Evolutionary conservation across 2,888 invertebrate genomes (phyloP), one percentile per base, ranked within the genome.

Genomic region (Pseudococcus jackbeardsleyi): DNA sequence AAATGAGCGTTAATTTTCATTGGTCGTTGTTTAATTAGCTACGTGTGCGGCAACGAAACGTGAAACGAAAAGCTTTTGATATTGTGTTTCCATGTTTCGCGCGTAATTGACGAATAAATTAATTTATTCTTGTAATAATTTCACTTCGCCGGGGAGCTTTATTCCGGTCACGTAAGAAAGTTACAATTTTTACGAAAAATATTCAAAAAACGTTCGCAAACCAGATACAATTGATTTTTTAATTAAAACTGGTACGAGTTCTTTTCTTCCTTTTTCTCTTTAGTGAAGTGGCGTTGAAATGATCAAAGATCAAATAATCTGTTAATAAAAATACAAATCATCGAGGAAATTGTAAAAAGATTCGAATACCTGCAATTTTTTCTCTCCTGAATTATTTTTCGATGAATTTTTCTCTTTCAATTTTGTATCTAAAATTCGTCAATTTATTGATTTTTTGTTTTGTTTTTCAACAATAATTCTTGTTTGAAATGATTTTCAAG

Each of bases 61-160:
- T 39, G 42, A 79, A 33, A 17, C 42, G 42, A 64, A 79, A 72
- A 72, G 33, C 79, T 19, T 82, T 46, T 82, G 39, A 77, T 77
- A 77, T 22, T 22, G 17, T 82, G 46, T 46, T 82, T 82, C 11
- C 79, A 46, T 82, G n/a, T 82, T 46, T 46, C 46, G 79, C 79
- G 42, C 39, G 46, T 82, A 82, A 82, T 82, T 82, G 79, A 82
- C 19, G 79, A 82, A 42, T 42, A 82, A 82, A 82, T 82, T 82
- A 82, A 82, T 82, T 82, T 82, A 82, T 64, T 64, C 64, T 46
- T n/a, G 12, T 15, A n/a, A 82, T 82, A 82, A 42, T 72, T 39
- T 72, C 79, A 26, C 42, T 42, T 42, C 42, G 42, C 15, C 39
- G 33, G 17, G 19, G 79, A 15, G 33, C 46, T 82, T 82, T 82